Evolutionary conservation across 2,888 invertebrate species (phyloP).

Genomic region (Epinotia nisella): DNA sequence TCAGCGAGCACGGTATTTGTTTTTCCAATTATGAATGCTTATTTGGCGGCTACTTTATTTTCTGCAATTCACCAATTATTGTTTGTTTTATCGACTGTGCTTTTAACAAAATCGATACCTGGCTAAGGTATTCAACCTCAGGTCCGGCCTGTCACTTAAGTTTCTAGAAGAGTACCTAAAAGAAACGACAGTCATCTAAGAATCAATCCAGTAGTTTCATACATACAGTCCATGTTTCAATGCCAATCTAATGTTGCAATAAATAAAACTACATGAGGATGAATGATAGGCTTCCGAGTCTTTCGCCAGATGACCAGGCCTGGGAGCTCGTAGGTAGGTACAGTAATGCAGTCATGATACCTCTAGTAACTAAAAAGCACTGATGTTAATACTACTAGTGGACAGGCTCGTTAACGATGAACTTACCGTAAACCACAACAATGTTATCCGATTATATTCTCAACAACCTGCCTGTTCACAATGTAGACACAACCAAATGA

Average conservation of each 20-base stretch:
- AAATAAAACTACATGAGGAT: conserved; percentile 74
- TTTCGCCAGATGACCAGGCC: conserved; percentile 66
- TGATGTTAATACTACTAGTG: conserved; percentile 73
- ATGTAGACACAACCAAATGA: conserved; percentile 55
- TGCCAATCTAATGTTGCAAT: conserved; percentile 67
- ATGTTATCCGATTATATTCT: conserved; percentile 70
- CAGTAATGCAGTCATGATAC: conserved; percentile 72
- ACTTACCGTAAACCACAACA: conserved; percentile 79
- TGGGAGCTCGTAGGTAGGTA: conserved; percentile 60
- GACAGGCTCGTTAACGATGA: conserved; percentile 69
- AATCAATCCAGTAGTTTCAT: conserved; percentile 37
- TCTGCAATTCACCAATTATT: conserved; percentile 40
- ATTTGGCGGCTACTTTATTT: conserved; percentile 44
- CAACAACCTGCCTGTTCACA: conserved; percentile 67
- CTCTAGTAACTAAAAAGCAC: conserved; percentile 78
- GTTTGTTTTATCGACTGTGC: conserved; percentile 14
- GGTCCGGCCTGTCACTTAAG: conserved; percentile 33
- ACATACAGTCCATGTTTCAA: conserved; percentile 60
- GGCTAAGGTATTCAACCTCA: conserved; percentile 27
- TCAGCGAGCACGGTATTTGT: conserved; percentile 25
- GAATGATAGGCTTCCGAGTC: conserved; percentile 66
- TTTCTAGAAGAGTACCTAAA: conserved; percentile 44
- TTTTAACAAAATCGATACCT: conserved; percentile 30
- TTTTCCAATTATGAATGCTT: conserved; percentile 23
- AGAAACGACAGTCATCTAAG: conserved; percentile 43